These are phyloP conservation scores for Tiliacea citrago DNA, from an alignment of 2,888 invertebrate genomes.

Conservation along the genomic window DNA sequence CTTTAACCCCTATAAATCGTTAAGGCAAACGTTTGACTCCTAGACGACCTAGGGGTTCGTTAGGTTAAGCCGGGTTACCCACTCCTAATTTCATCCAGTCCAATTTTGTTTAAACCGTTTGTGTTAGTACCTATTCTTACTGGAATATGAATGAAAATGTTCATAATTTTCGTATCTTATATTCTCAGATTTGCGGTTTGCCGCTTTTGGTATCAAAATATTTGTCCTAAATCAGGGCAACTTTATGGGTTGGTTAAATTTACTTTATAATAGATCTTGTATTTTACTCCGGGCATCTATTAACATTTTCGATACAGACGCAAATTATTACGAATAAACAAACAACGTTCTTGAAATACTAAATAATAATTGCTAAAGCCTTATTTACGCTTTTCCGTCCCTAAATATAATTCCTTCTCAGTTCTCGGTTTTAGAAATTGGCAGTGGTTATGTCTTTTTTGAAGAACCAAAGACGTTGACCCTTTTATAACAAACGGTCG, in stretches of 20 bases:
- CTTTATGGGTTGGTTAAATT: constrained; percentile 42
- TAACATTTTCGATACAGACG: constrained; percentile 27
- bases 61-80: constrained; percentile 50
- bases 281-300: constrained; percentile 44
- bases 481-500: not conserved
- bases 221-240: constrained; percentile 51
- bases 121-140: constrained; percentile 34
- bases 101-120: constrained; percentile 41
- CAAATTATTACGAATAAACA: constrained; percentile 38
- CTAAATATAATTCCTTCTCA: not conserved
- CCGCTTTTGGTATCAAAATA: constrained; percentile 50
- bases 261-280: constrained; percentile 29
- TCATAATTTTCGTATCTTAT: constrained; percentile 49
- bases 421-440: not conserved
- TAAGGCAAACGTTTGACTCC: constrained; percentile 61
- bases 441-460: not conserved
- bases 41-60: constrained; percentile 61
- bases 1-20: constrained; percentile 63
- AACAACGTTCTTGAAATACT: constrained; percentile 11
- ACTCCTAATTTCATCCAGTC: constrained; percentile 46
- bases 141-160: constrained; percentile 44
- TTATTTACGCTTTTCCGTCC: constrained; percentile 10
- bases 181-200: constrained; percentile 33
- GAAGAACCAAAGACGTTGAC: not conserved
- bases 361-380: constrained; percentile 9